Base-by-base conservation (phyloP, 53 echinoderm and acorn worm genomes). In the Temnopleurus reevesii region DNA sequence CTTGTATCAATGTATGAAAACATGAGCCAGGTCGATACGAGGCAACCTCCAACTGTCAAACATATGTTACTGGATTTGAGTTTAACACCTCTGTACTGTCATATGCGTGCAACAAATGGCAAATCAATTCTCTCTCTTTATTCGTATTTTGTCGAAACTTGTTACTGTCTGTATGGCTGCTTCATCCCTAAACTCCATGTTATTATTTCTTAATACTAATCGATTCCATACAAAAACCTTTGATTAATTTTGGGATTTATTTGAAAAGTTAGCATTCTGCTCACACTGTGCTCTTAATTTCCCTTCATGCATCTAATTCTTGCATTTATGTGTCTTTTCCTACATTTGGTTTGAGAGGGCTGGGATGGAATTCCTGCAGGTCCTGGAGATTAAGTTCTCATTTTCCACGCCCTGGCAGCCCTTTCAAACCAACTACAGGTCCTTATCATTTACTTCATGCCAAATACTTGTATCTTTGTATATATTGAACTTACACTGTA, bases 101-200 rank as follows among this genome's bases (percentile, higher is more conserved):
- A 71, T 41, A 41, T 71, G 71, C n/a, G n/a, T 71, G 38, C 71
- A 41, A 71, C 71, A 71, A 71, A 71, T 71, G 71, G 71, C 41
- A 71, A 71, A 71, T 41, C 71, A 71, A 71, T 71, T 49, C 49
- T 49, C 15, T 0, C 0, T 49, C 49, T 49, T 12, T 49, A 15
- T 49, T 1, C 15, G 49, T 49, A 49, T 49, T 49, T n/a, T n/a
- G n/a, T n/a, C n/a, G n/a, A n/a, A n/a, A n/a, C n/a, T n/a, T n/a
- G n/a, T n/a, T n/a, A n/a, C n/a, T n/a, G n/a, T n/a, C n/a, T n/a
- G n/a, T n/a, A n/a, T n/a, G n/a, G n/a, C n/a, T n/a, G n/a, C n/a
- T n/a, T n/a, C n/a, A n/a, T n/a, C n/a, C n/a, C n/a, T n/a, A n/a
- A n/a, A n/a, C n/a, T n/a, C n/a, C n/a, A n/a, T n/a, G n/a, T n/a